These are phyloP conservation scores for Halocaridina rubra DNA, from an alignment of 2,888 invertebrate genomes.

Conservation along the genomic window DNA sequence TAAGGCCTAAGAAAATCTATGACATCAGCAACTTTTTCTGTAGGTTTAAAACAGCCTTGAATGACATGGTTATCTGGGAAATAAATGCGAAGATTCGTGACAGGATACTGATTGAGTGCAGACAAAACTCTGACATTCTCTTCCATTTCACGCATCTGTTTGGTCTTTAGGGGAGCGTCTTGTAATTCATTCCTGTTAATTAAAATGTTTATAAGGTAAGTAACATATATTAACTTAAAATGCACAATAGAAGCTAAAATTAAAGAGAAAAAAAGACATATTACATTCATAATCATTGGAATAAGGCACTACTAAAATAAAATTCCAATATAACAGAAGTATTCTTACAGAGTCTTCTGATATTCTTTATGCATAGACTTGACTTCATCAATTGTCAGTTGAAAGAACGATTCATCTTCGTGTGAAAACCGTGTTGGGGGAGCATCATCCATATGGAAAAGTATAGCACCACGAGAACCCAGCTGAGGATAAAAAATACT, in stretches of 20 bases:
- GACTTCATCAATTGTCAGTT: slow-evolving; percentile 85
- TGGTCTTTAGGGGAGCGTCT: slow-evolving; percentile 80
- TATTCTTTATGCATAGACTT: slow-evolving; percentile 80
- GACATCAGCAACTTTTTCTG: slow-evolving; percentile 79
- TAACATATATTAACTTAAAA: too few relatives aligned
- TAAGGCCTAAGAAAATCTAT: slow-evolving; percentile 80
- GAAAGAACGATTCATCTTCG: slow-evolving; percentile 87
- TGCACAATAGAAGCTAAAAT: too few relatives aligned
- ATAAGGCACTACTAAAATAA: too few relatives aligned
- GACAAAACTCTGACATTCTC: slow-evolving; percentile 72
- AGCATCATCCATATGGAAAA: slow-evolving; percentile 76
- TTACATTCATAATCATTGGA: too few relatives aligned
- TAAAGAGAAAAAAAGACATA: too few relatives aligned
- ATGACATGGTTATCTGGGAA: slow-evolving; percentile 88
- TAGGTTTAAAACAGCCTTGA: slow-evolving; percentile 85
- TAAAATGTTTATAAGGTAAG: too few relatives aligned
- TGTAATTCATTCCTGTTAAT: slow-evolving; percentile 74
- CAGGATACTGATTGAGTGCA: slow-evolving; percentile 78
- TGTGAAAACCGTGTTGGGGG: slow-evolving; percentile 70
- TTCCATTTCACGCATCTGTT: slow-evolving; percentile 74
- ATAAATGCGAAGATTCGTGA: slow-evolving; percentile 83
- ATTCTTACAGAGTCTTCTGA: slow-evolving; percentile 72
- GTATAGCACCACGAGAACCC: slow-evolving; percentile 80
- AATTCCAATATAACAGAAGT: too few relatives aligned
- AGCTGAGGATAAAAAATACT: slow-evolving; percentile 73